Base-by-base conservation (phyloP, 1,140 invertebrate genomes). In the Drosophila jambulina region DNA sequence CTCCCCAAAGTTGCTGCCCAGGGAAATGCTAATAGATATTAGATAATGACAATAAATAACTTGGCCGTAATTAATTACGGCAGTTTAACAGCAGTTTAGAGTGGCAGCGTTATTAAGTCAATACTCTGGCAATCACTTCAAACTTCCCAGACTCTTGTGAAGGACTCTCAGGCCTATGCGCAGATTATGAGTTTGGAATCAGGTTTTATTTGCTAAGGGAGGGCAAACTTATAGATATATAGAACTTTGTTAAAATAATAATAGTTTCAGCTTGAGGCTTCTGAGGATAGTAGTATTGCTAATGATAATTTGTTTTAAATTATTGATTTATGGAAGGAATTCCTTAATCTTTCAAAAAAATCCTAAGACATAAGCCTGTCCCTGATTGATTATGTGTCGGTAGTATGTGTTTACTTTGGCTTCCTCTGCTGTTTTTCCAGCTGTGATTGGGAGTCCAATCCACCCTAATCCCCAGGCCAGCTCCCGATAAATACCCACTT, bases 41-140 rank as follows among this genome's bases (percentile, higher is more conserved):
- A 82, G 68, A 80, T 83, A 88, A 87, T 84, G 68, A 80, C 70
- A 79, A 86, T 87, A 80, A 87, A 87, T 87, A 82, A 86, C 75
- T 80, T 84, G 85, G 58, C 23, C 60, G 79, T 71, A 88, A 87
- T 87, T 87, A 87, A 88, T 88, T 78, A 70, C 72, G 49, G 29
- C 36, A 49, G 77, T 68, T 70, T 27, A 70, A 75, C 80, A 65
- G 46, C 62, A 78, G 65, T 80, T 88, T 72, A 78, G 74, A 81
- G 72, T 88, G 74, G 79, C 57, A 68, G 69, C 42, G 63, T 76
- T 57, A 77, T 76, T 75, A 78, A 80, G 64, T 70, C 69, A 64
- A 78, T 69, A 69, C 69, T 69, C 63, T 29, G 63, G 48, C 68
- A 19, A 38, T 25, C 59, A 53, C 71, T 62, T 61, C 72, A 75